These are phyloP conservation scores for Trogon melanurus DNA, from an alignment of 2,113 vertebrate species.

Conservation along the genomic window DNA sequence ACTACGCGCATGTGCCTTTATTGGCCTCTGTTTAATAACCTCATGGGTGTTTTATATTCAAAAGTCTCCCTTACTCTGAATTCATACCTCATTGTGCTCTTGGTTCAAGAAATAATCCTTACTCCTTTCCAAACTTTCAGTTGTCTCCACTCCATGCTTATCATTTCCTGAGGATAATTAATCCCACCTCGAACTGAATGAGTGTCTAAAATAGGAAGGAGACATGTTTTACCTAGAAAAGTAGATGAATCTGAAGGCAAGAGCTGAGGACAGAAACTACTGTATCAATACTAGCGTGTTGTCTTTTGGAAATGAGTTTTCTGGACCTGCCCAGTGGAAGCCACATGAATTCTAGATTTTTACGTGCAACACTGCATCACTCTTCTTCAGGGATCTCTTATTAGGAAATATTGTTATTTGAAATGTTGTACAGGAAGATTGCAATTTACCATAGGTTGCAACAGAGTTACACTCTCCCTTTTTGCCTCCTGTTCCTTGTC, in stretches of 20 bases:
- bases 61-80: background rate
- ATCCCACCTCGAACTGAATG: background rate
- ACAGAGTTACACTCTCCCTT: background rate
- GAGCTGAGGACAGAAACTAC: background rate
- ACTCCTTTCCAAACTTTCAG: background rate
- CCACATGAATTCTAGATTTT: background rate
- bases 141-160: background rate
- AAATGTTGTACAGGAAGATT: background rate
- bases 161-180: background rate
- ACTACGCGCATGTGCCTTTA: background rate
- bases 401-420: background rate
- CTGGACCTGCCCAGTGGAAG: background rate
- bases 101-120: background rate
- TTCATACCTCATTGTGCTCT: background rate
- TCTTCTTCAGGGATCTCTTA: background rate
- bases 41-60: background rate
- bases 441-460: background rate
- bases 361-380: background rate
- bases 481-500: background rate
- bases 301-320: background rate
- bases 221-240: background rate
- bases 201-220: background rate
- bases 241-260: background rate
- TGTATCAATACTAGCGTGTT: background rate
- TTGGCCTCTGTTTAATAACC: background rate